Percentiles rank a stretch among this genome's conserved stretches.
Evolutionary conservation across 2,113 vertebrate species (phyloP).

Genomic region (Gasterosteus aculeatus): DNA sequence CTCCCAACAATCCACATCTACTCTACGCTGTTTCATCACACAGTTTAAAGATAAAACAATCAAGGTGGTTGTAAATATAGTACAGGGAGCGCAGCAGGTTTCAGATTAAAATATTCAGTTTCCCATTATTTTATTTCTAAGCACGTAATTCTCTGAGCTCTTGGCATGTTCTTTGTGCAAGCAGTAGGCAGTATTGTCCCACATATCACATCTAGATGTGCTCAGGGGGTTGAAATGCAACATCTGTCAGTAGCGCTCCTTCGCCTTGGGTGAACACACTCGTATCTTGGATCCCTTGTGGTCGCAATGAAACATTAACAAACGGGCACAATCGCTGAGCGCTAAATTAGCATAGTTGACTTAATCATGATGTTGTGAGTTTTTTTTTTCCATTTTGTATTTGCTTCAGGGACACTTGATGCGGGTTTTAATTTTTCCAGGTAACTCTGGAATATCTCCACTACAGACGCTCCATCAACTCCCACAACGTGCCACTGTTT

Average conservation of each 20-base stretch:
- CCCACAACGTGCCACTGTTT: slow-evolving; percentile 33
- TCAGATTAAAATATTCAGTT: not conserved
- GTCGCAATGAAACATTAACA: slow-evolving; percentile 4
- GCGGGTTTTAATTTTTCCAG: slow-evolving; percentile 47
- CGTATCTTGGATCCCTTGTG: slow-evolving; percentile 7
- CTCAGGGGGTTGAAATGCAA: slow-evolving; percentile 11
- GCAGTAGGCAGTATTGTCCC: not conserved
- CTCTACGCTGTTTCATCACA: not conserved
- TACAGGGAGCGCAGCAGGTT: not conserved
- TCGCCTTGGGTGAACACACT: slow-evolving; percentile 1
- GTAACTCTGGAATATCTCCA: slow-evolving; percentile 42
- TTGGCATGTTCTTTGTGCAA: slow-evolving; percentile 9
- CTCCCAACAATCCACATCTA: not conserved
- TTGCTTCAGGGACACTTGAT: slow-evolving; percentile 29
- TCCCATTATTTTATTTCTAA: no score
- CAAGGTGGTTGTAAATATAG: not conserved
- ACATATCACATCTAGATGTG: not conserved
- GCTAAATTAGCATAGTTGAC: slow-evolving; percentile 51
- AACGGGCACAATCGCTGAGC: not conserved
- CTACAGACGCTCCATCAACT: slow-evolving; percentile 27
- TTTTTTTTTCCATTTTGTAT: not conserved
- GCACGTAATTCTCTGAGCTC: not conserved
- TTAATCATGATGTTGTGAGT: slow-evolving; percentile 33
- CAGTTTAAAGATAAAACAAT: not conserved
- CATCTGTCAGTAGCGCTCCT: slow-evolving; percentile 32